These are phyloP conservation scores for Sclerurus mexicanus DNA, from an alignment of 2,113 vertebrate genomes.

Conservation along the genomic window DNA sequence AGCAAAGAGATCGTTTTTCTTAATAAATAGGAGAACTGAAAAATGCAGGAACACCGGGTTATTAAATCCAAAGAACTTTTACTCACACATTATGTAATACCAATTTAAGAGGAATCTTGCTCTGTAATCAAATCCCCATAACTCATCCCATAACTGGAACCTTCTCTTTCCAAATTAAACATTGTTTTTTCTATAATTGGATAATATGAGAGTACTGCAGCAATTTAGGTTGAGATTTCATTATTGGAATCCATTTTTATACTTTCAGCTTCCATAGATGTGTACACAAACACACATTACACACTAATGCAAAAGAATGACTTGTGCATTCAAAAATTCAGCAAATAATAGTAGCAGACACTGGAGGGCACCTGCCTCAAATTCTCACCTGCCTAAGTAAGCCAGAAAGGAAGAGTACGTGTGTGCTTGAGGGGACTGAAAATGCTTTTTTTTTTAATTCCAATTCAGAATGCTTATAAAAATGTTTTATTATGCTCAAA, in stretches of 20 bases:
- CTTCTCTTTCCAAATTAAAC: constrained; percentile 33
- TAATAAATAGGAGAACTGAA: background rate
- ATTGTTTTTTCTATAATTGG: background rate
- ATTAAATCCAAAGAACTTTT: background rate
- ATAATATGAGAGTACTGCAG: background rate
- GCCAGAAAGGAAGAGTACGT: background rate
- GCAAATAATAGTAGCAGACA: background rate
- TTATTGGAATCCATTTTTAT: background rate
- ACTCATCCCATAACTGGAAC: background rate
- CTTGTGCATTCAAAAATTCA: background rate
- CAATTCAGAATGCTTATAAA: background rate
- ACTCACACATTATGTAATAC: background rate
- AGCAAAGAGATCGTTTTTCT: background rate
- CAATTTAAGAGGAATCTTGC: background rate
- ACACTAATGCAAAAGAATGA: background rate
- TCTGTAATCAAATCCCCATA: constrained; percentile 14
- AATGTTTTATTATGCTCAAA: background rate
- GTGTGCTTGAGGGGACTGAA: background rate
- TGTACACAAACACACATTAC: background rate
- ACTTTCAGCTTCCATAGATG: background rate
- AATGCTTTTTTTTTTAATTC: background rate
- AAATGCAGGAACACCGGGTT: background rate
- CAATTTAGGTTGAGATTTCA: background rate
- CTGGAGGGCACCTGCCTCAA: constrained; percentile 4
- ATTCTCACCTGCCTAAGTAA: background rate